Evolutionary conservation across 1,140 invertebrate species (phyloP), one percentile per base, ranked within the genome.

Genomic region (Eriocheir sinensis): DNA sequence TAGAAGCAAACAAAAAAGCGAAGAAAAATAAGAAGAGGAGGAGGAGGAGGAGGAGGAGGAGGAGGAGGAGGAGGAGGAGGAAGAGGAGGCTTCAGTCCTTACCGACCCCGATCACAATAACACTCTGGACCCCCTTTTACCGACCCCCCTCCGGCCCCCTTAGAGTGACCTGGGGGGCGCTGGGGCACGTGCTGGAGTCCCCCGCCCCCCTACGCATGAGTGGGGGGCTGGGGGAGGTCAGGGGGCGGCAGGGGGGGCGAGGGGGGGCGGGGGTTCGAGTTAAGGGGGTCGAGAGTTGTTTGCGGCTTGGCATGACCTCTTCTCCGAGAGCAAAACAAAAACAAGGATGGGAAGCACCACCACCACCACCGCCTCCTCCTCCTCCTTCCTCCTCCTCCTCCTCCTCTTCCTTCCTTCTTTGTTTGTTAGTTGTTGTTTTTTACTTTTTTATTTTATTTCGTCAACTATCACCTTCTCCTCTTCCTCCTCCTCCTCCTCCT

Each of bases 271-370:
- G 30, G 41, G 32, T 32, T 21, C 48, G 89, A 36, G 53, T 80
- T 36, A 32, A 32, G 86, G 86, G 41, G 86, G n/a, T 0, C 17
- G 86, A 38, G 44, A 40, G 38, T 89, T 40, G 86, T 44, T 44
- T 44, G 40, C 21, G 88, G 17, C 86, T 32, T 17, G 44, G 41
- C 6, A 34, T 89, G 88, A 89, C 88, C 88, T 89, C 88, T 12
- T 48, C 88, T 8, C 8, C 41, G 41, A 9, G 6, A 92, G n/a
- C 72, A 92, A 92, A 92, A 92, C 91, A 92, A 92, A 92, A 92
- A 83, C 91, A 92, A 92, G 44, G 88, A 53, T 53, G 21, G 88
- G 44, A 53, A 15, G 36, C 27, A 89, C 88, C 60, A 72, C 60
- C 60, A 72, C 60, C 60, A 72, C 27, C 60, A 72, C 60, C 27